Evolutionary conservation across 2,113 vertebrate genomes (phyloP), one percentile per base, ranked within the genome.

Genomic region (Pseudonaja textilis): DNA sequence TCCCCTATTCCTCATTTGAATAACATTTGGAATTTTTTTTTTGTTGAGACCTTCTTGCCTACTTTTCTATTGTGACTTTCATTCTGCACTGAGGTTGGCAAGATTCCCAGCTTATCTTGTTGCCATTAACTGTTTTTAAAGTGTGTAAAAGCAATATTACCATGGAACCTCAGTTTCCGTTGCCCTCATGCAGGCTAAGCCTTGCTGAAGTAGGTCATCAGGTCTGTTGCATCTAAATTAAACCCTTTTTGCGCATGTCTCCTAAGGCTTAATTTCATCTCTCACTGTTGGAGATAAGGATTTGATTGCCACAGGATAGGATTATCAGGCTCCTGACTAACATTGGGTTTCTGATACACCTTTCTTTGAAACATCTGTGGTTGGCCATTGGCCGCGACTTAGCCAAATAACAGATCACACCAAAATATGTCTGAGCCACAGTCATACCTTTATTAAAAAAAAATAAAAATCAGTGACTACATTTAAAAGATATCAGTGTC

Each of bases 281-380:
- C 39, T 86, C 25, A 11, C 55, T 52, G 11, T 61, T 81, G 74
- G 88, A 93, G 88, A 90, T 90, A 61, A 93, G 55, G 74, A 93
- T 59, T 45, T 59, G 55, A 90, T 55, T 52, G 55, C 42, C 74
- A 56, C 85, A 42, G 55, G 74, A 74, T 45, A 90, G 55, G 92
- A 93, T 93, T 87, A 90, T 90, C 55, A 74, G 29, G 29, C 42
- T 42, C 23, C 12, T 90, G 45, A 12, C 55, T 42, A 59, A 86
- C 52, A 4, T 74, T 93, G 88, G 74, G 29, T 25, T 89, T 47
- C 88, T 81, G 54, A 25, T 57, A 45, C 42, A 89, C 54, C 92
- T 89, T 59, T 14, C 54, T 59, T n/a, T 89, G 64, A 85, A 92
- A 92, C 69, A 89, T 93, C 92, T 89, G 74, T 86, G 52, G 69